Conservation (phyloP, 2,797 vertebrate genomes). For the Enteromius argenteus region DNA sequence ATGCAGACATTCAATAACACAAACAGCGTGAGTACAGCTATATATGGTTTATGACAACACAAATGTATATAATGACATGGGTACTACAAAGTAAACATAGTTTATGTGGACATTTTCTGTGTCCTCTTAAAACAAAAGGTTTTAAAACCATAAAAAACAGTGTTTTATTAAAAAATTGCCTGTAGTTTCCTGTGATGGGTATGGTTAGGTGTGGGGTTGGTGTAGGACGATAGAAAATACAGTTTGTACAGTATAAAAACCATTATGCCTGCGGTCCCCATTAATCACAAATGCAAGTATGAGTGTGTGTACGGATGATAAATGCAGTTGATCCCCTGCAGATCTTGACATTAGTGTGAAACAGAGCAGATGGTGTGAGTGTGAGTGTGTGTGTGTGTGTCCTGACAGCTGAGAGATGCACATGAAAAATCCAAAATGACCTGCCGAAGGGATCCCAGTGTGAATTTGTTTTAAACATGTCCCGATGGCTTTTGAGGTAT, state of each 20-base stretch:
- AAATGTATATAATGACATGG: no score
- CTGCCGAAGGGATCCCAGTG: constrained; percentile 14
- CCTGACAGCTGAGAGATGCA: constrained; percentile 27
- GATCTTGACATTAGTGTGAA: constrained; percentile 44
- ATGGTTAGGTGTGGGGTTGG: no score
- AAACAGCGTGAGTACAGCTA: background rate
- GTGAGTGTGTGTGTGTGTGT: constrained; percentile 31
- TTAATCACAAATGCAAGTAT: background rate
- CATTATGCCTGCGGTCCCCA: no score
- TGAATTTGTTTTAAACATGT: constrained; percentile 18
- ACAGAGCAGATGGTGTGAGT: constrained; percentile 49
- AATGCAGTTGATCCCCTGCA: constrained; percentile 8
- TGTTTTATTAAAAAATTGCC: no score
- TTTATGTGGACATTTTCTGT: no score
- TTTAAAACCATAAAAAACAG: no score
- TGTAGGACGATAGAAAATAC: no score
- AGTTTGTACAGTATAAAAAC: no score
- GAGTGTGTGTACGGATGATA: constrained; percentile 14
- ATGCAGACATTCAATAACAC: background rate
- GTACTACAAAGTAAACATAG: no score
- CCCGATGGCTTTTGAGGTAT: constrained; percentile 1
- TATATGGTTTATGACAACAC: no score
- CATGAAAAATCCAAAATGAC: constrained; percentile 41
- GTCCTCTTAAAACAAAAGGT: no score
- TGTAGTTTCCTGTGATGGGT: no score